Evolutionary conservation across 2,113 vertebrate species (phyloP), one percentile per base, ranked within the genome.

Genomic region (Thunnus maccoyii): DNA sequence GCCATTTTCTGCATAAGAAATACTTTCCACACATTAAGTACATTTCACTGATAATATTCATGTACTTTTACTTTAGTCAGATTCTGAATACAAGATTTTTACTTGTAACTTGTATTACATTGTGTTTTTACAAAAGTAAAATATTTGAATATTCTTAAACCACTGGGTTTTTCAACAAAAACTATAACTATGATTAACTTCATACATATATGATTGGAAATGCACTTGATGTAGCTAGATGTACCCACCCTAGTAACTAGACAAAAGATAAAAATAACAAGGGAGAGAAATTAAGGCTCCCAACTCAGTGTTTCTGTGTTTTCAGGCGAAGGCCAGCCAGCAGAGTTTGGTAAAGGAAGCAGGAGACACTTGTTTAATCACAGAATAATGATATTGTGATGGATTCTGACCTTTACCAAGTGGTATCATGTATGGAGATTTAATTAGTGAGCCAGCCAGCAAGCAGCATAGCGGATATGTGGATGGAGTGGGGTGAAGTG

Each of bases 401-500:
- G 91, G 92, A 95, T 94, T 90, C 89, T 94, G 94, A 95, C 94
- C 94, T 95, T 94, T 94, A 86, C 85, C 88, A 86, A 92, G 87
- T 81, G 74, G 89, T 91, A 93, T 94, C 93, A 92, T 90, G 89
- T 91, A 93, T 92, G 87, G 90, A 92, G 90, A 94, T 93, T 93
- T 93, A 95, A 94, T 95, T 95, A 95, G 90, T 44, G 74, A 90
- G 88, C 82, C 88, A 82, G 86, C 54, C 64, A 88, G 86, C 72
- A 68, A 80, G 84, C 83, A 73, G 78, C 78, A 50, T 78, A 84
- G 86, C 79, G 62, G 92, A 91, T 94, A 78, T 91, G 84, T 82
- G 86, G 86, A 92, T 87, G 72, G 86, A 89, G 86, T 83, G 82
- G 86, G 88, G 82, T 88, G 83, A 82, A 83, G 80, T 83, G 63